Evolutionary conservation across 2,888 invertebrate species (phyloP).

Genomic region (Microctonus aethiopoides): DNA sequence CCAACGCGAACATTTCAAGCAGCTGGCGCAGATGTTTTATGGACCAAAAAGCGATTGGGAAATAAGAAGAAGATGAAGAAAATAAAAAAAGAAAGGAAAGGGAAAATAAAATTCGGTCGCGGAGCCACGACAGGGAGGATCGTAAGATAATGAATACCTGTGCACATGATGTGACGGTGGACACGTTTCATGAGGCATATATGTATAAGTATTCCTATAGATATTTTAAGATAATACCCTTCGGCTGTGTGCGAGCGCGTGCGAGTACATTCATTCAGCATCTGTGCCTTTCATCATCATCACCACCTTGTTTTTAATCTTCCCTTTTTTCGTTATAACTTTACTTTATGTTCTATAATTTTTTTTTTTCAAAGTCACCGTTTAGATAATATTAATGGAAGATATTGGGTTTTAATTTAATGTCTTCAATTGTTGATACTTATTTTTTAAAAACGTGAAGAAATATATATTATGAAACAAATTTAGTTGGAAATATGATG

Average conservation of each 20-base stretch:
- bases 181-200: conserved; percentile 51
- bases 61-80: conserved; percentile 23
- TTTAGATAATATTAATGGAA: no score
- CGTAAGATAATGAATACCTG: conserved; percentile 55
- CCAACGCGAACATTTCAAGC: conserved; percentile 53
- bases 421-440: no score
- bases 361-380: no score
- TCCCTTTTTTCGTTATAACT: neutral
- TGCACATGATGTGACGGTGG: conserved; percentile 51
- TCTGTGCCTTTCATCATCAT: conserved; percentile 24
- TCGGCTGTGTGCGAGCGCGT: conserved; percentile 20
- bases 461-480: no score
- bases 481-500: no score
- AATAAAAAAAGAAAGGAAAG: conserved; percentile 8
- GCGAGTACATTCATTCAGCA: conserved; percentile 24
- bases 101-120: conserved; percentile 32
- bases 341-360: neutral
- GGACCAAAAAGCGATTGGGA: conserved; percentile 47
- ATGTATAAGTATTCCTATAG: neutral
- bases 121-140: conserved; percentile 50
- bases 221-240: conserved; percentile 27
- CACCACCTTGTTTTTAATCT: conserved; percentile 4
- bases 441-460: no score
- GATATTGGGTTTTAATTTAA: no score
- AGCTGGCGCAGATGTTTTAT: conserved; percentile 66